phyloP scores from a whole-genome alignment of 2,797 vertebrate genomes.

The Geotrypetes seraphini region DNA sequence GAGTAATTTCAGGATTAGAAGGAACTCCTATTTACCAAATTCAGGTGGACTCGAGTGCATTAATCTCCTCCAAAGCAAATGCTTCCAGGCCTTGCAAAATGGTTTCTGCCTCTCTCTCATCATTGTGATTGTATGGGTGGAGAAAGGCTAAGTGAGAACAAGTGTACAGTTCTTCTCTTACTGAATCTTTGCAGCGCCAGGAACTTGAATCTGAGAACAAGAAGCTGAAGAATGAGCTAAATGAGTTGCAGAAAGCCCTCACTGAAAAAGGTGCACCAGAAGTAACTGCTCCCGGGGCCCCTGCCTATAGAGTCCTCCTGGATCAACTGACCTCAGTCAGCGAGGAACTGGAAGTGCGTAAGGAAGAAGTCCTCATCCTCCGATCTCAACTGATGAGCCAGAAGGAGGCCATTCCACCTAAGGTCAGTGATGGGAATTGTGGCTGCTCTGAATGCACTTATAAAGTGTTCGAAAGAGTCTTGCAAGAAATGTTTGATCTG shows the following conservation, averaged over 20 bases:
- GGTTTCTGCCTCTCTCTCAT: too few species aligned
- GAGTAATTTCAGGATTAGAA: too few species aligned
- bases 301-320: constrained; percentile 85
- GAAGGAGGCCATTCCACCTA: constrained; percentile 89
- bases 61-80: too few species aligned
- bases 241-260: constrained; percentile 79
- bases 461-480: too few species aligned
- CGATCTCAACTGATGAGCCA: constrained; percentile 94
- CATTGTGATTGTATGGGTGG: too few species aligned
- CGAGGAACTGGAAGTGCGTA: constrained; percentile 92
- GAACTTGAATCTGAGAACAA: constrained; percentile 97
- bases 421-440: constrained; percentile 58
- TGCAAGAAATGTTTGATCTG: too few species aligned
- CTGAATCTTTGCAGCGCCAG: constrained; percentile 77
- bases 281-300: constrained; percentile 73
- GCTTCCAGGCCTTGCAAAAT: too few species aligned
- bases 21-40: too few species aligned
- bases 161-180: too few species aligned
- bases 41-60: too few species aligned
- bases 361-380: constrained; percentile 94
- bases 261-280: constrained; percentile 59
- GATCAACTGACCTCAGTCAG: constrained; percentile 86
- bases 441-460: too few species aligned
- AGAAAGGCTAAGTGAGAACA: too few species aligned
- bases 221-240: constrained; percentile 87